Evolutionary conservation across 2,797 vertebrate species (phyloP).

Genomic region (Sebastes flavidus): DNA sequence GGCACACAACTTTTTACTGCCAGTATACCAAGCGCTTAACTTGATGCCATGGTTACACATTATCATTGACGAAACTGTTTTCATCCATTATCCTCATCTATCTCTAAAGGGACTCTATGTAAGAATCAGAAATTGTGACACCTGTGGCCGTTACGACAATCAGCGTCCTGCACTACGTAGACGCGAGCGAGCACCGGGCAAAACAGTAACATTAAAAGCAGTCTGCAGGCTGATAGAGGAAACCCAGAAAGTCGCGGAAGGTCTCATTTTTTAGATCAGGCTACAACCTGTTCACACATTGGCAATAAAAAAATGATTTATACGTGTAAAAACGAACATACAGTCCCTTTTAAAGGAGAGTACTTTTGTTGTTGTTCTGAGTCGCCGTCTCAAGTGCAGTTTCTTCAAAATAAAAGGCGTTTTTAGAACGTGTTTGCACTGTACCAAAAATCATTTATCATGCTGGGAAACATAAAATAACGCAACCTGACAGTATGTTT

Average conservation of each 20-base stretch:
- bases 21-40: neutral
- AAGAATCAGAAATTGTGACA: too few species aligned
- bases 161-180: too few species aligned
- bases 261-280: too few species aligned
- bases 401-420: neutral
- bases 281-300: neutral
- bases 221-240: too few species aligned
- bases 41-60: neutral
- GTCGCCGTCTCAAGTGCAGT: neutral
- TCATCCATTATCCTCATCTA: neutral
- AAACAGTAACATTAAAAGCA: too few species aligned
- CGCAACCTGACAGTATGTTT: neutral
- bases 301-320: neutral
- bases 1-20: neutral
- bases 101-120: too few species aligned
- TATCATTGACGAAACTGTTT: neutral
- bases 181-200: too few species aligned
- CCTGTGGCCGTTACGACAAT: too few species aligned
- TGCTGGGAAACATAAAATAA: neutral
- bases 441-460: neutral
- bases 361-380: neutral
- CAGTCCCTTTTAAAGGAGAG: too few species aligned
- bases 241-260: too few species aligned
- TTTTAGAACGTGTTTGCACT: constrained; percentile 1
- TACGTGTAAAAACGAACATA: too few species aligned